Evolutionary conservation across 1,140 invertebrate species (phyloP).

Genomic region (Pollicipes pollicipes): DNA sequence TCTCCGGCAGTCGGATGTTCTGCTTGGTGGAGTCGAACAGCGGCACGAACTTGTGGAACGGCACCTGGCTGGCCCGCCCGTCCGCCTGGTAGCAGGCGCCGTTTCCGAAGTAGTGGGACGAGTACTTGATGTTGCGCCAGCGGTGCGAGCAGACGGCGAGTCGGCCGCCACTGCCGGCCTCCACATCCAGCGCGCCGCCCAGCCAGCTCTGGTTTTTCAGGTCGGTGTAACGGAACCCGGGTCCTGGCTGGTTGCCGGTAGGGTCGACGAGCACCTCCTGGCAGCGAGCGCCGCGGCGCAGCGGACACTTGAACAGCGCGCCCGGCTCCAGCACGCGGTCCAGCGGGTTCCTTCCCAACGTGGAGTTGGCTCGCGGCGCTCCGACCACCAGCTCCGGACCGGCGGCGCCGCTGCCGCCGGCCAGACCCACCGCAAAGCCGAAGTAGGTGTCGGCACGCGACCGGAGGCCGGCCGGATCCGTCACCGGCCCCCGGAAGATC

Average conservation of each 20-base stretch:
- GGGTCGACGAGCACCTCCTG: constrained; percentile 6
- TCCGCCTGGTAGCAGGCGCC: constrained; percentile 14
- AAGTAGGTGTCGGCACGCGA: constrained; percentile 6
- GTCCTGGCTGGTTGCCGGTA: neutral
- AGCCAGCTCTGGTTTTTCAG: constrained; percentile 14
- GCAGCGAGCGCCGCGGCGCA: constrained; percentile 3
- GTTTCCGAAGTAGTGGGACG: constrained; percentile 7
- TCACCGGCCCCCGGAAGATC: neutral
- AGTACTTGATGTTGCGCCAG: constrained; percentile 11
- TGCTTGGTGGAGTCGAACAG: constrained; percentile 5
- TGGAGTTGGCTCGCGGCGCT: constrained; percentile 7
- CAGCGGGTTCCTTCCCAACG: neutral
- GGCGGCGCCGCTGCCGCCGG: neutral
- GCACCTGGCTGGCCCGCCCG: neutral
- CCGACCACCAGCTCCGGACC: neutral
- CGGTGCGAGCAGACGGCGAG: constrained; percentile 10
- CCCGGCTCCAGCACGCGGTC: neutral
- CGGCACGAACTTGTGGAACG: constrained; percentile 10
- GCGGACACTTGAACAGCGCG: constrained; percentile 5
- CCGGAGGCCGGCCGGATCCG: neutral
- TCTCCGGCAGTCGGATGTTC: no score
- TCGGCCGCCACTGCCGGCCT: neutral
- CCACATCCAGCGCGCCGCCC: constrained; percentile 11
- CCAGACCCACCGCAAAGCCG: constrained; percentile 6
- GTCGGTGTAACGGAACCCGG: constrained; percentile 8